Evolutionary conservation across 2,797 vertebrate genomes (phyloP).

Genomic region (Scyliorhinus canicula): DNA sequence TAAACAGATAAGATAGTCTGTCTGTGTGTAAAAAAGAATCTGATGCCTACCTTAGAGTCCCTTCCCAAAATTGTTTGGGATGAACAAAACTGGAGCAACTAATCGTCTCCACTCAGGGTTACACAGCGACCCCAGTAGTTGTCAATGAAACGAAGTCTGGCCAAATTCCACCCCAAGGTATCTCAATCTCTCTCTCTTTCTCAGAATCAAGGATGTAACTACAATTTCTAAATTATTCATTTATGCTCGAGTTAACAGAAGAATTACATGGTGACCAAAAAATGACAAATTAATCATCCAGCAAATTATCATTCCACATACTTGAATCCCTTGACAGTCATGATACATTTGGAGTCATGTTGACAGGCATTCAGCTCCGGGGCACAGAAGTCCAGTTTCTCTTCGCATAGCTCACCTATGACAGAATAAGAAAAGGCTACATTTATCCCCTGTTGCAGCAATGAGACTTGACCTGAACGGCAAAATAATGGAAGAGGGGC

Average conservation of each 20-base stretch:
- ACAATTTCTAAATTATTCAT: not conserved
- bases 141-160: not conserved
- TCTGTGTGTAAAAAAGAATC: not conserved
- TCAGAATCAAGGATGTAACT: too few species aligned
- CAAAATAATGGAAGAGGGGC: not conserved
- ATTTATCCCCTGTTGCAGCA: constrained; percentile 15
- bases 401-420: constrained; percentile 90
- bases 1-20: not conserved
- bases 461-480: constrained; percentile 16
- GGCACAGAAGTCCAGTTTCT: constrained; percentile 92
- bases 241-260: not conserved
- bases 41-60: not conserved
- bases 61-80: not conserved
- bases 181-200: constrained; percentile 3
- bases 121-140: not conserved
- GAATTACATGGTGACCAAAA: constrained; percentile 18
- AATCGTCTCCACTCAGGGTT: not conserved
- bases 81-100: too few species aligned
- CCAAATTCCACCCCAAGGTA: not conserved
- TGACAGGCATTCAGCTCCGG: constrained; percentile 90
- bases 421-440: constrained; percentile 48
- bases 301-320: constrained; percentile 57
- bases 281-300: constrained; percentile 9
- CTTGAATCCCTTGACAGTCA: constrained; percentile 84
- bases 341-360: constrained; percentile 91